Evolutionary conservation across 2,888 invertebrate species (phyloP).

Genomic region (Carterocephalus palaemon): DNA sequence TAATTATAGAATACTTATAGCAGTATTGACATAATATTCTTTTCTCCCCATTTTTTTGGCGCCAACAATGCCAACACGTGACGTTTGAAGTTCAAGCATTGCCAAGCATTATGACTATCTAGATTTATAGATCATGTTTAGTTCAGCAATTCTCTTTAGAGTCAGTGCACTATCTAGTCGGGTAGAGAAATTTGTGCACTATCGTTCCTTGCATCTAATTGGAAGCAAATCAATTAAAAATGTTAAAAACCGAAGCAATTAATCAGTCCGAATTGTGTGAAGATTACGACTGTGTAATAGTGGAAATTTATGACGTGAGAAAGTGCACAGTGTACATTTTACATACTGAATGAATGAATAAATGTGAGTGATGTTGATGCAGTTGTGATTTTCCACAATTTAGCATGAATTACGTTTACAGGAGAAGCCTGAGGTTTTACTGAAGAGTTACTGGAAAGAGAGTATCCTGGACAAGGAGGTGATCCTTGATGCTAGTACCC

Average conservation of each 20-base stretch:
- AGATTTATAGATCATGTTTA: constrained; percentile 4
- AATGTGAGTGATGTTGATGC: too few relatives aligned
- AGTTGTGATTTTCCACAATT: too few relatives aligned
- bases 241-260: constrained; percentile 14
- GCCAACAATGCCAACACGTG: constrained; percentile 14
- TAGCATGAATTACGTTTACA: constrained; percentile 34
- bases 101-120: constrained; percentile 17
- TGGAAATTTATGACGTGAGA: constrained; percentile 13
- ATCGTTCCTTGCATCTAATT: too few relatives aligned
- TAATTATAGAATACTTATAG: constrained; percentile 8
- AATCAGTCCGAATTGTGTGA: background rate
- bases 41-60: constrained; percentile 10
- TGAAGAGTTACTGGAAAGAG: constrained; percentile 54
- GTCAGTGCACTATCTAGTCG: constrained; percentile 3
- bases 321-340: too few relatives aligned
- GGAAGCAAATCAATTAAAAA: background rate
- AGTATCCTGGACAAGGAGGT: constrained; percentile 55
- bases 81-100: constrained; percentile 19
- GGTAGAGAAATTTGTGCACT: too few relatives aligned
- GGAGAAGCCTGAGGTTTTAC: constrained; percentile 55
- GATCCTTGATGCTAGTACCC: constrained; percentile 76
- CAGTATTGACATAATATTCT: constrained; percentile 11
- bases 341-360: too few relatives aligned
- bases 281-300: background rate
- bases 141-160: constrained; percentile 11